phyloP scores from a whole-genome alignment of 2,888 invertebrate species.

The Pheosia tremula region DNA sequence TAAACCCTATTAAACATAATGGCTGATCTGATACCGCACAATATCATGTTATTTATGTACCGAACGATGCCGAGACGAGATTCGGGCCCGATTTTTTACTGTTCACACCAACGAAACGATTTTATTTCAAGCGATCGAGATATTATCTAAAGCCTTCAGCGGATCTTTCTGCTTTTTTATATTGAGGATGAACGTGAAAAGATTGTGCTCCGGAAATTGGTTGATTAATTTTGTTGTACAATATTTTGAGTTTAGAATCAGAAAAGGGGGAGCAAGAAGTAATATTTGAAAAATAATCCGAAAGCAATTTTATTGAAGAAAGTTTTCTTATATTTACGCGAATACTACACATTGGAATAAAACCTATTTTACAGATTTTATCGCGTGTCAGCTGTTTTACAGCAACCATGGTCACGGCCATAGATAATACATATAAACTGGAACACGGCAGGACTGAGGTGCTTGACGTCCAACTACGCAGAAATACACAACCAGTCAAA shows the following conservation, averaged over 20 bases:
- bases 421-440: too few relatives aligned
- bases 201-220: not conserved
- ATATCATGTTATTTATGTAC: constrained; percentile 29
- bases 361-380: too few relatives aligned
- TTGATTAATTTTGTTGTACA: constrained; percentile 6
- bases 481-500: too few relatives aligned
- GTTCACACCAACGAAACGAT: constrained; percentile 15
- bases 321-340: too few relatives aligned
- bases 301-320: too few relatives aligned
- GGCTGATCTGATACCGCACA: constrained; percentile 18
- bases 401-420: too few relatives aligned
- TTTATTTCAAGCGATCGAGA: constrained; percentile 24
- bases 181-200: not conserved
- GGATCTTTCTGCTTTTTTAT: constrained; percentile 10
- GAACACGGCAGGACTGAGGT: too few relatives aligned
- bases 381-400: too few relatives aligned
- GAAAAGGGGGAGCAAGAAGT: not conserved
- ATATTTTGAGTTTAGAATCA: not conserved
- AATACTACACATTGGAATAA: too few relatives aligned
- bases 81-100: constrained; percentile 21
- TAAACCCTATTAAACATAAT: constrained; percentile 13
- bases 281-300: not conserved
- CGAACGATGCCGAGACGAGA: constrained; percentile 21
- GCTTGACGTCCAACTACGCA: too few relatives aligned
- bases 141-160: constrained; percentile 14